Base-by-base conservation (phyloP, 2,888 invertebrate genomes). In the Himalopsyche kuldschensis region DNA sequence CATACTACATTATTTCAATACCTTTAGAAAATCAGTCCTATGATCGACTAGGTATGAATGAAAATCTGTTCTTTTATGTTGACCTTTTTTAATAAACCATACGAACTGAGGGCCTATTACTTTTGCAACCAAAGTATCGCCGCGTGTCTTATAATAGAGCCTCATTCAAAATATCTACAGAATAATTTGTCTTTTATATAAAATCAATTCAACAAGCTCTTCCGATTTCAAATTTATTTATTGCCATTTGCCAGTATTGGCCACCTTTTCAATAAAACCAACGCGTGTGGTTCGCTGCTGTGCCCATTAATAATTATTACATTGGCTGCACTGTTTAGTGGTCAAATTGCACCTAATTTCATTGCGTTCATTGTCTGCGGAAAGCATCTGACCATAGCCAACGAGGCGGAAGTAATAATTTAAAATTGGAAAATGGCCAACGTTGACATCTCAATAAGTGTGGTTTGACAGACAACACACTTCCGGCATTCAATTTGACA, bases 401-500 rank as follows among this genome's bases (percentile, higher is more conserved):
- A 84, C 48, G 24, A 27, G 20, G 75, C 79, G 85, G 85, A 85
- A 79, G 85, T 76, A 27, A 85, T 83, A 83, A 83, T 75, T 82
- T 84, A 79, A 47, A 82, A 81, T 82, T 69, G 17, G 78, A 80
- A 84, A 30, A 79, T 46, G 79, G 35, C 46, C 47, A 81, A 47
- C 55, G 80, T 82, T 82, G 84, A 84, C 84, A 78, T 82, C 84
- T 84, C 84, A 80, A 84, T 84, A 82, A 32, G 48, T 76, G 82
- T 75, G 82, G 82, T 84, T 80, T 35, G 79, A 77, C 79, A 77
- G 48, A 77, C 80, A 48, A 48, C 84, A 76, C 82, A 77, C 82
- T 82, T 84, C 84, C 84, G 84, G 82, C 69, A 31, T 55, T 78
- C 78, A 75, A 69, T 80, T 80, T 63, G 55, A 48, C 63, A 46